A percentile compares a stretch with the other conserved stretches of the same genome.
Evolutionary conservation across 1,140 invertebrate genomes (phyloP).

Genomic region (Ptiloglossa arizonensis): DNA sequence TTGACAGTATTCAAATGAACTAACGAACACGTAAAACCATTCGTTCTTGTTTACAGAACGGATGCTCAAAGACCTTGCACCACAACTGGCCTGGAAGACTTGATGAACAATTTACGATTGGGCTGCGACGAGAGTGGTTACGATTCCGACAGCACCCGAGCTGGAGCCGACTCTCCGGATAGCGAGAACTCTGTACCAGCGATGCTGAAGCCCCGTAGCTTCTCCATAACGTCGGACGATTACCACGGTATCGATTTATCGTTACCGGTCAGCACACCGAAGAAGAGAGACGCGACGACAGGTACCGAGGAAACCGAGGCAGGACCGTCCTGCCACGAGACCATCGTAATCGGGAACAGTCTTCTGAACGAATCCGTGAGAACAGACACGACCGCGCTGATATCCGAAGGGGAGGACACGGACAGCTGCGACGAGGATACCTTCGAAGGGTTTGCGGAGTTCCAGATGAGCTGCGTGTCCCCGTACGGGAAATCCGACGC

Average conservation of each 20-base stretch:
- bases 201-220: conserved; percentile 70
- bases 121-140: conserved; percentile 86
- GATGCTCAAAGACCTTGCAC: conserved; percentile 14
- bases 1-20: too few relatives aligned
- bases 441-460: conserved; percentile 56
- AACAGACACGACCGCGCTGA: conserved; percentile 53
- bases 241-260: conserved; percentile 71
- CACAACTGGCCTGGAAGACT: conserved; percentile 75
- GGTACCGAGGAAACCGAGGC: not conserved
- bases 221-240: conserved; percentile 74
- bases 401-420: conserved; percentile 65
- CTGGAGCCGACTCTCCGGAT: conserved; percentile 83
- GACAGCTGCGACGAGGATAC: conserved; percentile 69
- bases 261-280: conserved; percentile 16
- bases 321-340: not conserved
- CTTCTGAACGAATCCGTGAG: conserved; percentile 45
- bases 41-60: conserved; percentile 5
- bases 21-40: not conserved
- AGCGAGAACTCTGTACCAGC: conserved; percentile 69
- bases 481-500: not conserved
- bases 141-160: conserved; percentile 85
- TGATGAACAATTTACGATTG: conserved; percentile 78
- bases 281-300: not conserved
- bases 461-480: not conserved
- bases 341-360: not conserved